Base-by-base conservation (phyloP, 2,888 invertebrate genomes). In the Hirtodrosophila histrioides region DNA sequence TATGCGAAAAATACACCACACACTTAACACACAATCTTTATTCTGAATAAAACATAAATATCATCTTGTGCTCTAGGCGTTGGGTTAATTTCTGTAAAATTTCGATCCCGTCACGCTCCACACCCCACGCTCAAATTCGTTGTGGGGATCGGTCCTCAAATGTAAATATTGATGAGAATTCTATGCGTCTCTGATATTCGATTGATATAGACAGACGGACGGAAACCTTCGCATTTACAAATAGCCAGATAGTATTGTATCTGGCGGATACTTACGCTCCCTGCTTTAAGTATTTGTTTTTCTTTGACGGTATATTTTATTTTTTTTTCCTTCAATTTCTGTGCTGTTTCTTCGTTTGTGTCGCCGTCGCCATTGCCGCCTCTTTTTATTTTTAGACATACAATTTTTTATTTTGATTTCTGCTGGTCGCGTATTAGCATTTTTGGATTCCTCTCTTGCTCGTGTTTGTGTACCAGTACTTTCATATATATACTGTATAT, bases 211-310 rank as follows among this genome's bases (percentile, higher is more conserved):
- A 41, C 12, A 44, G 23, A 43, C 10, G 12, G 50, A 68, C 60
- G 55, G 41, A 71, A 82, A 86, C 82, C 85, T 82, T 82, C 85
- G 78, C 63, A 76, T 79, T 69, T 77, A 81, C 84, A 80, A 86
- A 86, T 86, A 81, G 77, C 56, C 66, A 69, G 66, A 76, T 79
- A 67, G 57, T 45, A 45, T 51, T 40, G 75, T 65, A 72, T 70
- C 75, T 70, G 65, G 73, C 76, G 51, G 70, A 66, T 74, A 63
- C 54, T 70, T 58, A 41, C 45, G 61, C 60, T 71, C 56, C 70
- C 73, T 74, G 80, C 57, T 61, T 75, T 58, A 49, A 64, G 72
- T 78, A 67, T 58, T 75, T 81, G 64, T 57, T 54, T 70, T 61
- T 72, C 41, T 56, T 75, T 57, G 43, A 41, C 40, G 37, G 48